These are phyloP conservation scores for Enteromius afrohamiltoni DNA, from an alignment of 2,797 vertebrate species.

Conservation along the genomic window DNA sequence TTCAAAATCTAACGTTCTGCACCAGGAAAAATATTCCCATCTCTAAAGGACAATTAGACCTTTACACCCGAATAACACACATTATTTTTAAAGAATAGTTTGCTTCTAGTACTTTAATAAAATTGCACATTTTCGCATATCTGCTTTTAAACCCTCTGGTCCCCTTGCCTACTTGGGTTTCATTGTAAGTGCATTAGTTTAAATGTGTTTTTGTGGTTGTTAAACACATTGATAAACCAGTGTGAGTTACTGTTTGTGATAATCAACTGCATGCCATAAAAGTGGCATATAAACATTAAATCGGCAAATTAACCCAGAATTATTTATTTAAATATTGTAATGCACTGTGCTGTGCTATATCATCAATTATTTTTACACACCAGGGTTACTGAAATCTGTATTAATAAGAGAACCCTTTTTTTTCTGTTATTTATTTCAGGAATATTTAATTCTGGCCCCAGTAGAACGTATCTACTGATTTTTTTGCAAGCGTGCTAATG, in stretches of 20 bases:
- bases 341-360: not conserved
- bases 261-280: slow-evolving; percentile 7
- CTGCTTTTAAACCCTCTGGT: not conserved
- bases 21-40: not conserved
- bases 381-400: not conserved
- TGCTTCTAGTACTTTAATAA: not conserved
- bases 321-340: not conserved
- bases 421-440: not conserved
- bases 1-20: not conserved
- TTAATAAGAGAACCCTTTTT: not conserved
- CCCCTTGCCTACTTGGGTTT: not conserved
- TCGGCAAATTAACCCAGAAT: not conserved
- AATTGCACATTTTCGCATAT: not conserved
- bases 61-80: not conserved
- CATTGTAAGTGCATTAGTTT: not conserved
- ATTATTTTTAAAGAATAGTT: not conserved
- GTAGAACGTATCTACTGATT: not conserved
- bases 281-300: not conserved
- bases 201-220: not conserved
- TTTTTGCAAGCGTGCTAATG: not conserved
- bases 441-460: not conserved
- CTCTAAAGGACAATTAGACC: not conserved
- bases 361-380: not conserved
- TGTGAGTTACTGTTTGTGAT: not conserved
- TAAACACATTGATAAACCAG: not conserved